A percentile compares a stretch with the other conserved stretches of the same genome.
phyloP scores from a whole-genome alignment of 2,888 invertebrate species.

The Pammene fasciana region DNA sequence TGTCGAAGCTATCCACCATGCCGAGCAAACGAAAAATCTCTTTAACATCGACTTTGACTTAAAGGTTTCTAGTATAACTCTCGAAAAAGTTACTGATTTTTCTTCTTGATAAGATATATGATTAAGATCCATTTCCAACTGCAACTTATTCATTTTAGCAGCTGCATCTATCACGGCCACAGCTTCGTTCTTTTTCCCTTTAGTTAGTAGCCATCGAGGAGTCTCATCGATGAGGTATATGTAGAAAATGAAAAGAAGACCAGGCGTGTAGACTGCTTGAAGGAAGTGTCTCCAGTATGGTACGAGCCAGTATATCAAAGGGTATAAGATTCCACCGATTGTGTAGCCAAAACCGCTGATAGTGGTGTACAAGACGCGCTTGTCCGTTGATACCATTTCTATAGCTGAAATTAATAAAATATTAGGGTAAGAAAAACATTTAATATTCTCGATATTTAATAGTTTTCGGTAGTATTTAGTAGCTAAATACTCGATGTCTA shows the following conservation, averaged over 20 bases:
- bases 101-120: constrained; percentile 55
- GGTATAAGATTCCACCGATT: constrained; percentile 56
- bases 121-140: constrained; percentile 60
- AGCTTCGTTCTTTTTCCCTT: constrained; percentile 86
- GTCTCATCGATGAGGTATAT: constrained; percentile 88
- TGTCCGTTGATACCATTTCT: constrained; percentile 66
- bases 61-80: constrained; percentile 64
- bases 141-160: constrained; percentile 74
- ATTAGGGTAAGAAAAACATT: too few species aligned
- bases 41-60: constrained; percentile 60
- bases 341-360: constrained; percentile 52
- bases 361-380: constrained; percentile 61
- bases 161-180: constrained; percentile 84
- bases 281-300: constrained; percentile 88
- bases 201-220: constrained; percentile 90
- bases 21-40: constrained; percentile 67
- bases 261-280: constrained; percentile 86
- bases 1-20: constrained; percentile 85
- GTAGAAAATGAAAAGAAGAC: constrained; percentile 85
- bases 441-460: too few species aligned
- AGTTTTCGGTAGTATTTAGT: too few species aligned
- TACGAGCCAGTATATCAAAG: constrained; percentile 66
- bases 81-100: constrained; percentile 52
- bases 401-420: constrained; percentile 59
- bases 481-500: too few species aligned